Base-by-base conservation (phyloP, 2,797 vertebrate species). In the Capromys pilorides region DNA sequence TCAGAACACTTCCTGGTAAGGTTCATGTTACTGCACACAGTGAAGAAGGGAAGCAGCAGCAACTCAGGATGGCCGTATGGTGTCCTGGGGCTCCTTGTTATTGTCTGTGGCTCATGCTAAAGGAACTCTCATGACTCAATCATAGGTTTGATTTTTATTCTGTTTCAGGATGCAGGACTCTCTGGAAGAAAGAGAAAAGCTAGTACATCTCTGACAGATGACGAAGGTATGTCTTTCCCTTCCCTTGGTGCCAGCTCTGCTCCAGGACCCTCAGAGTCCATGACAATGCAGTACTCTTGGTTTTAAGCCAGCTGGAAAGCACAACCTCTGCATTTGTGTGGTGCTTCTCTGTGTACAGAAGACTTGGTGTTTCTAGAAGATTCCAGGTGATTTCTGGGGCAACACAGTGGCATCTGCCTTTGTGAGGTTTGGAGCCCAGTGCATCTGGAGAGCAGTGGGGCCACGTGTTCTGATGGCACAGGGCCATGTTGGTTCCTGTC, bases 181-280 rank as follows among this genome's bases (percentile, higher is more conserved):
- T 97, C 96, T 92, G 82, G 97, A 41, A 98, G 97, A 81, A 99
- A 99, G 96, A 98, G 99, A 95, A 99, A 98, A 98, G 96, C 96
- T 18, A 98, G 98, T 97, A 96, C 90, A 0, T 98, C 98, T 6
- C 88, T 98, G 71, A 94, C 97, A 69, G 98, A 97, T 49, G 97
- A 98, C 11, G 98, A 97, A 97, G 97, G 97, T 98, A 67, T 59
- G 97, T 96, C 54, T 97, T 96, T 5, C 6, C 51, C 4, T 9
- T 41, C 49, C 26, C 4, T 7, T 62, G 18, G 33, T 59, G 54
- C 51, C n/a, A 21, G 1, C 59, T 82, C 11, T 14, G 13, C 51
- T 3, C 39, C 26, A 61, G 45, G 26, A 41, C 41, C 28, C 22
- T 83, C 45, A 5, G 66, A n/a, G 9, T 51, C 24, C 41, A 7